Conservation (phyloP, 2,113 vertebrate species). For the Orcinus orca region DNA sequence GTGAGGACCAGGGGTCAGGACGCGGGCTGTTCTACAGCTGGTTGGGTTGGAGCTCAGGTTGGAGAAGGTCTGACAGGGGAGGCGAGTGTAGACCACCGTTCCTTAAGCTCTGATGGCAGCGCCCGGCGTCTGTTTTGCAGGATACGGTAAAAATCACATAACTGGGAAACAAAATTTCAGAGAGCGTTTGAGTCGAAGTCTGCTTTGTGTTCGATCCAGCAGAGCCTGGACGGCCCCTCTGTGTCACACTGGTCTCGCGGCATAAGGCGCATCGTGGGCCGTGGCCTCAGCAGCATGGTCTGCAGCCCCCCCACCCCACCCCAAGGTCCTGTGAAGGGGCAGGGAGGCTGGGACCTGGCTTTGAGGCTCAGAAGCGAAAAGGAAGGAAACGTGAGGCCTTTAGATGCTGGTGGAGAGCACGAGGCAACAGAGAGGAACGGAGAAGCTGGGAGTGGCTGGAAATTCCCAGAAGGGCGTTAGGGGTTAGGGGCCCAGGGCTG, state of each 20-base stretch:
- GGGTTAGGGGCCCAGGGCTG: background rate
- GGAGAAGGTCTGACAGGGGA: background rate
- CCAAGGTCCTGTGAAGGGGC: fast-evolving
- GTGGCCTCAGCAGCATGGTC: fast-evolving
- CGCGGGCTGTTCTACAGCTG: fast-evolving
- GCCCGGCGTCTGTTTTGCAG: fast-evolving
- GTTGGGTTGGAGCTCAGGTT: fast-evolving
- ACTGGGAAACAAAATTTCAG: background rate
- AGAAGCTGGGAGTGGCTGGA: background rate
- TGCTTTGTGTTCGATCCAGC: fast-evolving
- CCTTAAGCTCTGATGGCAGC: too few species aligned
- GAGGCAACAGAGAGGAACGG: too few species aligned
- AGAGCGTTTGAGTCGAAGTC: fast-evolving
- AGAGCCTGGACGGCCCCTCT: fast-evolving
- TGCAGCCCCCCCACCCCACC: fast-evolving
- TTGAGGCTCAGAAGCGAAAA: background rate
- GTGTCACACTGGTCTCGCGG: fast-evolving
- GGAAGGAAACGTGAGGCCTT: background rate
- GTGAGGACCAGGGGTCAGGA: fast-evolving
- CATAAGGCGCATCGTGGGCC: background rate
- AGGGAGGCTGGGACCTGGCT: background rate
- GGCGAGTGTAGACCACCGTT: fast-evolving
- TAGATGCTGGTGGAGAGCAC: background rate
- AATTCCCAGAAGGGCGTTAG: background rate
- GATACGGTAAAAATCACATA: fast-evolving